Percentiles rank a stretch among this genome's conserved stretches.
phyloP scores from a whole-genome alignment of 1,140 invertebrate genomes.

The Holcopasites calliopsidis region DNA sequence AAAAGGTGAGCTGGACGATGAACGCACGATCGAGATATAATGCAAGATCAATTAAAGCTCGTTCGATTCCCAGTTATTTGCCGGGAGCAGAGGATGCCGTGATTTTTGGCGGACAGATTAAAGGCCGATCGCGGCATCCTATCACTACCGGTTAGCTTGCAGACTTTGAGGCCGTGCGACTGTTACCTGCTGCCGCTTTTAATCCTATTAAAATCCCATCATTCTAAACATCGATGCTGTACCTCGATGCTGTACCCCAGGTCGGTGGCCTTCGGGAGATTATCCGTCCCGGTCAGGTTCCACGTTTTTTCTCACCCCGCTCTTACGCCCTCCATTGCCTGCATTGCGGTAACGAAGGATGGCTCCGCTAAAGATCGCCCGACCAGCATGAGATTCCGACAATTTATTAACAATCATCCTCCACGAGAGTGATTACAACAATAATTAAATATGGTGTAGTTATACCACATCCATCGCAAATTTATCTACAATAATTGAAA shows the following conservation, averaged over 20 bases:
- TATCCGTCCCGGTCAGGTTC: conserved; percentile 23
- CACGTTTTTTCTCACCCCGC: conserved; percentile 20
- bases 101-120: conserved; percentile 50
- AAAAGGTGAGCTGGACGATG: no score
- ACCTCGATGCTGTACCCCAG: neutral
- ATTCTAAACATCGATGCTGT: conserved; percentile 45
- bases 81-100: conserved; percentile 26
- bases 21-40: no score
- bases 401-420: no score
- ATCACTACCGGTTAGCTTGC: conserved; percentile 37
- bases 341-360: conserved; percentile 50
- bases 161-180: conserved; percentile 1
- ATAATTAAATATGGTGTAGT: no score
- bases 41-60: conserved; percentile 33
- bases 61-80: conserved; percentile 27
- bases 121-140: conserved; percentile 24
- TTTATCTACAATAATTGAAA: no score
- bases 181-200: conserved; percentile 41
- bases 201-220: conserved; percentile 51
- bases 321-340: conserved; percentile 31
- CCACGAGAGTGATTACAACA: no score
- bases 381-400: no score
- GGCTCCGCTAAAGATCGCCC: conserved; percentile 41
- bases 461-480: no score
- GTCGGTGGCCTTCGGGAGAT: conserved; percentile 9